These are phyloP conservation scores for Megaustenia siamemsis DNA, from an alignment of 2,888 invertebrate species.

Conservation along the genomic window DNA sequence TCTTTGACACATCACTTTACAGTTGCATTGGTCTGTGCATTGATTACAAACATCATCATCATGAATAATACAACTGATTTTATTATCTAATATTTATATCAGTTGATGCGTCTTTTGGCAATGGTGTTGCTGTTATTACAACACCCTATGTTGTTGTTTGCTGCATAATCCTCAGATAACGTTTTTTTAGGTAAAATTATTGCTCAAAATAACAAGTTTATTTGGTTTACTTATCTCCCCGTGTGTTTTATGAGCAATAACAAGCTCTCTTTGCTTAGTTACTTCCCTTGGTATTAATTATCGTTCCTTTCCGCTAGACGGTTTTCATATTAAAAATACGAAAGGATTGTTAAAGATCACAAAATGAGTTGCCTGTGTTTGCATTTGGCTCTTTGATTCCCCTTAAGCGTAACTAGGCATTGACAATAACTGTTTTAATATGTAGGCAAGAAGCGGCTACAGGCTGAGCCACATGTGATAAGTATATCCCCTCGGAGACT, in stretches of 20 bases:
- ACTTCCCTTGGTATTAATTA: too few species aligned
- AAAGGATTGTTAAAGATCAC: not conserved
- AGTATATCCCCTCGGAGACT: not conserved
- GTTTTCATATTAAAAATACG: not conserved
- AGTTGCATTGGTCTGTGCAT: too few species aligned
- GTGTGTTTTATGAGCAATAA: not conserved
- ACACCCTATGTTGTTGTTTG: not conserved
- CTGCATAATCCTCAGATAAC: not conserved
- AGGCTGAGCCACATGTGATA: not conserved
- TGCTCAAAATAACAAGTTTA: not conserved
- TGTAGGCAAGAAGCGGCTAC: not conserved
- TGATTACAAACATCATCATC: too few species aligned
- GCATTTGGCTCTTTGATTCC: conserved; percentile 19
- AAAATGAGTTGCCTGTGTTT: conserved; percentile 4
- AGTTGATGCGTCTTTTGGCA: too few species aligned
- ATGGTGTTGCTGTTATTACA: not conserved
- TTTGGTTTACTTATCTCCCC: conserved; percentile 12
- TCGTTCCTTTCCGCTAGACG: not conserved
- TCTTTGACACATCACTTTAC: too few species aligned
- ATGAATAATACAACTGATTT: too few species aligned
- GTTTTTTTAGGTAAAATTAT: not conserved
- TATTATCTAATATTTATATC: too few species aligned
- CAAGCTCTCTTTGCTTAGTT: not conserved
- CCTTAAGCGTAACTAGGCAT: not conserved
- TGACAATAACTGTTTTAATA: conserved; percentile 18